Base-by-base conservation (phyloP, 2,113 vertebrate genomes). In the Amblyopsis rosae region DNA sequence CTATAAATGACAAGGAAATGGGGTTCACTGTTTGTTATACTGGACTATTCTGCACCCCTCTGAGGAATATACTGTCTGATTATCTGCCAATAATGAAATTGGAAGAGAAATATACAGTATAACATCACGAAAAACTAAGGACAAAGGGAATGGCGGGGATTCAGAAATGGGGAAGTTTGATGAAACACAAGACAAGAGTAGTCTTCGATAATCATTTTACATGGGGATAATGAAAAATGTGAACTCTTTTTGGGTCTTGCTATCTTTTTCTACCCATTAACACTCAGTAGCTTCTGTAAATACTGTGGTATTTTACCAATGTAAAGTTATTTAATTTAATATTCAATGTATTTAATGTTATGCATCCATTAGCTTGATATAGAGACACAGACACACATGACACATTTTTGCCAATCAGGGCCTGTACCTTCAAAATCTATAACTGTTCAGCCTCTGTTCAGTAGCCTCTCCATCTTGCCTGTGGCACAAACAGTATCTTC, bases 21-120 rank as follows among this genome's bases (percentile, higher is more conserved):
- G 76, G 54, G 12, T 51, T 77, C 6, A n/a, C 8, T 7, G 76
- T 50, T 51, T 72, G 35, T 46, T 56, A 54, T 15, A 67, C 16
- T 6, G 57, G 51, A 63, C 62, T 73, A 41, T 65, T 50, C 60
- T 72, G 46, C 51, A 51, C 72, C 63, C 68, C 70, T 69, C 56
- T 62, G 12, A 82, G 75, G 50, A 48, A 49, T 79, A 48, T 69
- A 26, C 26, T 72, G 26, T 69, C 12, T 70, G 79, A 41, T 66
- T 70, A 77, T 81, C 49, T 77, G 67, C 71, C 82, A 65, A 76
- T 87, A 79, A 47, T 76, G 81, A 73, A 85, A 82, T 35, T 79
- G 35, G 10, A 63, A 50, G 45, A 69, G 63, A 63, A 61, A 68
- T 64, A 26, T 26, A 26, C 26, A 26, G 49, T 48, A 60, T 5